Evolutionary conservation across 1,140 invertebrate genomes (phyloP), one percentile per base, ranked within the genome.

Genomic region (Dinothrombium tinctorium): DNA sequence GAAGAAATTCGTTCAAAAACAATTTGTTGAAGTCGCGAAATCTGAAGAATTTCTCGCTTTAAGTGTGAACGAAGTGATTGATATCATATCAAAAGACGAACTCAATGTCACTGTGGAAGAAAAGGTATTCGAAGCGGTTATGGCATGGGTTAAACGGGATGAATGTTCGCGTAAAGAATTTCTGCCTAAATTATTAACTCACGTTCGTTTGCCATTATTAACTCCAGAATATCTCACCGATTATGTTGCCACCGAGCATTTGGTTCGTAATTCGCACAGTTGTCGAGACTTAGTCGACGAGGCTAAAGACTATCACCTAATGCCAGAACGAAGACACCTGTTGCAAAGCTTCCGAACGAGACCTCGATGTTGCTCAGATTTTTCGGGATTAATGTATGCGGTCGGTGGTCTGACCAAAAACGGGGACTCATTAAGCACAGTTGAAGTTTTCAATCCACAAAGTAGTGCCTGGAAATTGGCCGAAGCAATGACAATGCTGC

Each of bases 401-500:
- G 15, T n/a, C 33, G 3, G 15, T 28, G 22, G n/a, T 28, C 2
- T 15, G 17, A 24, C 31, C 26, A 26, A 46, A 43, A 24, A 76
- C 77, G 15, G 64, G 77, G 49, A 86, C 76, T 8, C 78, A 73
- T 63, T 98, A 59, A 84, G 74, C 24, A 61, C 82, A 43, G 77
- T 79, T 53, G 78, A 82, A 20, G 66, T 82, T 50, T 74, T 76
- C 25, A 60, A 81, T 50, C 81, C 82, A n/a, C 86, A 87, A 35
- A n/a, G 83, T 87, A 19, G 83, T 90, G 42, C 86, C 86, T 28
- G 87, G 87, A 1, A 86, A 94, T 62, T 84, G 86, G 23, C 87
- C 87, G 1, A 94, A 94, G 62, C 86, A 86, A 0, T 86, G 89
- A 45, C 68, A 82, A 42, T 81, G 76, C 50, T 82, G 87, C 28